phyloP scores from a whole-genome alignment of 2,888 invertebrate genomes.

The Troglohyphantes excavatus region DNA sequence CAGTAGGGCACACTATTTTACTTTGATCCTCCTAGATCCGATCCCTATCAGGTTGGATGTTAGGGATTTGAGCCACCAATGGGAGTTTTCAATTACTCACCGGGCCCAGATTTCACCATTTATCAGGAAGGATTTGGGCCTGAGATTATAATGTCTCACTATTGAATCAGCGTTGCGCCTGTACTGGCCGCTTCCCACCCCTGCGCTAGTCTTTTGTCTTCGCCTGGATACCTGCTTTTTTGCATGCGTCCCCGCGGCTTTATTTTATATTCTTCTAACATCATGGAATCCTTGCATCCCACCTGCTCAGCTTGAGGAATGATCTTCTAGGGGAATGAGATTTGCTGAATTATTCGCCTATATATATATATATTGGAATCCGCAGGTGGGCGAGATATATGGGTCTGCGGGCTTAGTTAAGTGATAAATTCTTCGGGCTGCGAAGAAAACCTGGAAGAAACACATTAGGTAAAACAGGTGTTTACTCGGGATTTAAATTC shows the following conservation, averaged over 20 bases:
- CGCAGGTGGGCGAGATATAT: conserved; percentile 64
- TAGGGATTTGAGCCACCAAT: conserved; percentile 78
- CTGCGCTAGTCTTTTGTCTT: conserved; percentile 16
- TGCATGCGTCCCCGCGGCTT: conserved; percentile 48
- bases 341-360: conserved; percentile 66
- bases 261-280: conserved; percentile 74
- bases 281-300: conserved; percentile 66
- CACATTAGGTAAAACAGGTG: conserved; percentile 77
- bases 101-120: conserved; percentile 78
- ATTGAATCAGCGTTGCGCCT: conserved; percentile 75
- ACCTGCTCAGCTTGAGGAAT: conserved; percentile 74
- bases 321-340: conserved; percentile 55
- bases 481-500: conserved; percentile 68
- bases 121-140: conserved; percentile 78
- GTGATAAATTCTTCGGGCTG: conserved; percentile 69
- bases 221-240: conserved; percentile 44
- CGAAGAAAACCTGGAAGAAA: conserved; percentile 50
- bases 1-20: conserved; percentile 75
- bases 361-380: too few species aligned
- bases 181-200: conserved; percentile 29
- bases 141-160: conserved; percentile 79
- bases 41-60: conserved; percentile 78
- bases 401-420: conserved; percentile 73
- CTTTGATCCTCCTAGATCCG: conserved; percentile 78
- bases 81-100: conserved; percentile 79